Evolutionary conservation across 2,888 invertebrate genomes (phyloP), one percentile per base, ranked within the genome.

Genomic region (Cantharis rufa): DNA sequence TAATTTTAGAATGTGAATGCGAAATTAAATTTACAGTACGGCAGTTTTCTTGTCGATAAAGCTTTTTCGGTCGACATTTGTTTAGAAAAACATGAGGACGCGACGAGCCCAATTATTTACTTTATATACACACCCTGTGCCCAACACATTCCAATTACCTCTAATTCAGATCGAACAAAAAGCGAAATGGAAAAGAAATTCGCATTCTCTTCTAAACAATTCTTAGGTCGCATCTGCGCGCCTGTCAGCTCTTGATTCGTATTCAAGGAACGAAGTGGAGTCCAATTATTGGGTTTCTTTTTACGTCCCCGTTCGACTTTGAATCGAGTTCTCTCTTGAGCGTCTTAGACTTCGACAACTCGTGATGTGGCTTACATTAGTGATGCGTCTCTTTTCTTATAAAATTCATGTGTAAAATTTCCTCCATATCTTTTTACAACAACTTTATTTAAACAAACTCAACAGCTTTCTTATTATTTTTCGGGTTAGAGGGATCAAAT

Each of bases 251-350:
- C 79, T 82, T 83, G 82, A 84, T 85, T 84, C 81, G 85, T 84
- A 85, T 85, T 84, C 84, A 84, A 83, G 84, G 78, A 81, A 83
- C 83, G 83, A 79, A 82, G 82, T 81, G 79, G 83, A 82, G 83
- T 84, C 84, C 85, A 85, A 85, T 85, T 84, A 85, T 85, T 85
- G 85, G 83, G 81, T 81, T 84, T 83, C 82, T 81, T 82, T 83
- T 84, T 83, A 80, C 81, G 79, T 76, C 78, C 77, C 78, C 80
- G 80, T 80, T 76, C 79, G 77, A 78, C 73, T 76, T 77, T 80
- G 78, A 77, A 78, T 80, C 77, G 78, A 76, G 78, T 78, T 79
- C 79, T 74, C 78, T 74, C 78, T 72, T 69, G 71, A 76, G 75
- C 77, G 74, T 76, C 80, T 79, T 77, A 77, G 80, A 77, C 80